Evolutionary conservation across 2,888 invertebrate genomes (phyloP).

Genomic region (Ennomos fuscantarius): DNA sequence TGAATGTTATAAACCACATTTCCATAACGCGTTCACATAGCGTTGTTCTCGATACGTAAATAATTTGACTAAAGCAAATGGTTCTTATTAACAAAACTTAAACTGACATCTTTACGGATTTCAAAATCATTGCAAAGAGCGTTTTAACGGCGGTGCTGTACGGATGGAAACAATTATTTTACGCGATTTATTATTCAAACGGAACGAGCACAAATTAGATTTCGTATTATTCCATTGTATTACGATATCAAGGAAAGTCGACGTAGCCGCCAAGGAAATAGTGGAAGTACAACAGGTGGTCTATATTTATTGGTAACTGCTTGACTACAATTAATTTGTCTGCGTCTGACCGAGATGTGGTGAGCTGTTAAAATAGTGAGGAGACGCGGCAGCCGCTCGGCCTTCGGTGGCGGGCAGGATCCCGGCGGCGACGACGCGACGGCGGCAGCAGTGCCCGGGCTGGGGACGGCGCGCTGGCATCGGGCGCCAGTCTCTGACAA

Average conservation of each 20-base stretch:
- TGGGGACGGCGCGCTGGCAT: conserved; percentile 10
- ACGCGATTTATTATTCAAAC: conserved; percentile 24
- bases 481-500: conserved; percentile 49
- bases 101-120: conserved; percentile 8
- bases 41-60: conserved; percentile 23
- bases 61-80: conserved; percentile 25
- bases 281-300: conserved; percentile 64
- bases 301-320: conserved; percentile 70
- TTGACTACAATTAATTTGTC: conserved; percentile 70
- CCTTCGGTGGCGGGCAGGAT: conserved; percentile 26
- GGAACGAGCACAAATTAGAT: conserved; percentile 23
- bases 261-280: conserved; percentile 34
- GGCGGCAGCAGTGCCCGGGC: conserved; percentile 22
- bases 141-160: conserved; percentile 19
- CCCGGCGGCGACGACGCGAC: conserved; percentile 28
- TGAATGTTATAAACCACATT: conserved; percentile 30
- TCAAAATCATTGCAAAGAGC: conserved; percentile 21
- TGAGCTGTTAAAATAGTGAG: conserved; percentile 48
- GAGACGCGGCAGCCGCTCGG: neutral
- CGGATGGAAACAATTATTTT: conserved; percentile 22
- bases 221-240: conserved; percentile 28
- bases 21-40: conserved; percentile 23
- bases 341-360: conserved; percentile 51
- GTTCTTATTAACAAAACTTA: conserved; percentile 13
- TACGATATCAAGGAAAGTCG: conserved; percentile 31